Evolutionary conservation across 2,888 invertebrate species (phyloP).

Genomic region (Metallyticus violacea): DNA sequence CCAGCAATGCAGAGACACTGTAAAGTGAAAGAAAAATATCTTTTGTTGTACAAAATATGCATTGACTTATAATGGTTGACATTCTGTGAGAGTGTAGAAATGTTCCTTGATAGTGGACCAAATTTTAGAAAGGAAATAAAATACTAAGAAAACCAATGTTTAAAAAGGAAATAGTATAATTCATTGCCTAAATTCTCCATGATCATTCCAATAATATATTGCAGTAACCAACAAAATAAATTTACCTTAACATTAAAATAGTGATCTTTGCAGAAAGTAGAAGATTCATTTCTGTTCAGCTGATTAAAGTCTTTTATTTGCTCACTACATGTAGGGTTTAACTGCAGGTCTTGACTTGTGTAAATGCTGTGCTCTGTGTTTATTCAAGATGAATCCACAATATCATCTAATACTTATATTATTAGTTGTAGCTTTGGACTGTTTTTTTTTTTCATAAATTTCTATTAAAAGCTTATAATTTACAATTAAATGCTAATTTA

Average conservation of each 20-base stretch:
- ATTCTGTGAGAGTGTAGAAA: neutral
- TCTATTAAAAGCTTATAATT: too few relatives aligned
- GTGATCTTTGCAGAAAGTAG: neutral
- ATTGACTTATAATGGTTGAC: neutral
- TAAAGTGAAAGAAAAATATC: neutral
- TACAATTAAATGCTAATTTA: too few relatives aligned
- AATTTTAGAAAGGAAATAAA: neutral
- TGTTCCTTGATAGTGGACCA: neutral
- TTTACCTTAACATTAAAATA: neutral
- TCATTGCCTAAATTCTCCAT: slow-evolving; percentile 73
- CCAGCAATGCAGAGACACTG: neutral
- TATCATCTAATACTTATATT: too few relatives aligned
- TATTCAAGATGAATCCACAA: too few relatives aligned
- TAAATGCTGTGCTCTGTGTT: too few relatives aligned
- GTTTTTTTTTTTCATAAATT: too few relatives aligned
- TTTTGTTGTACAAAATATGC: neutral
- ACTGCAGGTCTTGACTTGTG: too few relatives aligned
- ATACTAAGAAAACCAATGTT: neutral
- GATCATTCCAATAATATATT: neutral
- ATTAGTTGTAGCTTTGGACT: too few relatives aligned
- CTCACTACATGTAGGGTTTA: too few relatives aligned
- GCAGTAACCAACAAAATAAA: neutral
- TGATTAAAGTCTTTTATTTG: too few relatives aligned
- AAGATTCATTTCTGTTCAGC: too few relatives aligned
- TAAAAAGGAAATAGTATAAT: slow-evolving; percentile 66